Evolutionary conservation across 1,140 invertebrate species (phyloP).

Genomic region (Lepidotrigona ventralis): DNA sequence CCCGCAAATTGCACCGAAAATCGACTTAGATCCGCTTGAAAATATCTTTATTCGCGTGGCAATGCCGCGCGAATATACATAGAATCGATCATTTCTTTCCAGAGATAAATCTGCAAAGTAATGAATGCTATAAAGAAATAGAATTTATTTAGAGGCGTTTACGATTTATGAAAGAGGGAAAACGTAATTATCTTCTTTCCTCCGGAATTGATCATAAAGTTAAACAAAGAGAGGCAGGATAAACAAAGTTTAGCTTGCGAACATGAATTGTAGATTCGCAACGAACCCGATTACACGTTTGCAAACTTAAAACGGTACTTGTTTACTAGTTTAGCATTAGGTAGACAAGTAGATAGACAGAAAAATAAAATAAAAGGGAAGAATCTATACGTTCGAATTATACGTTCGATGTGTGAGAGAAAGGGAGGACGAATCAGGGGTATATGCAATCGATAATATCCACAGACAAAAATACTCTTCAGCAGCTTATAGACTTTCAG

Average conservation of each 20-base stretch:
- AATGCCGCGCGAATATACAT: neutral
- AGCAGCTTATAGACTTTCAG: slow-evolving; percentile 61
- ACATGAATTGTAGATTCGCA: too few relatives aligned
- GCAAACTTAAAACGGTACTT: neutral
- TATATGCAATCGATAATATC: slow-evolving; percentile 71
- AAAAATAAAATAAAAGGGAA: slow-evolving; percentile 26
- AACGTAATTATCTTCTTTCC: neutral
- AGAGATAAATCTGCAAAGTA: neutral
- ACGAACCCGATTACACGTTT: neutral
- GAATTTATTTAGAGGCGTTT: neutral
- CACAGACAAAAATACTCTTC: slow-evolving; percentile 69
- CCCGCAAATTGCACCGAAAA: neutral
- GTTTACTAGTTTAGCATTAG: neutral
- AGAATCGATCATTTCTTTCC: slow-evolving; percentile 12
- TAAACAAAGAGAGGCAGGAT: too few relatives aligned
- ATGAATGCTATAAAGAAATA: neutral
- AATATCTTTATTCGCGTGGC: neutral
- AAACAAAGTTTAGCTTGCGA: too few relatives aligned
- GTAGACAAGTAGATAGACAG: neutral
- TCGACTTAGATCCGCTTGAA: neutral
- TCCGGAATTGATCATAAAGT: too few relatives aligned
- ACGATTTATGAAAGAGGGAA: neutral
- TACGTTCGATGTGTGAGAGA: slow-evolving; percentile 1
- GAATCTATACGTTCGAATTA: neutral
- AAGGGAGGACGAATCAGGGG: slow-evolving; percentile 43